Base-by-base conservation (phyloP, 1,140 invertebrate genomes). In the Magallana gigas region DNA sequence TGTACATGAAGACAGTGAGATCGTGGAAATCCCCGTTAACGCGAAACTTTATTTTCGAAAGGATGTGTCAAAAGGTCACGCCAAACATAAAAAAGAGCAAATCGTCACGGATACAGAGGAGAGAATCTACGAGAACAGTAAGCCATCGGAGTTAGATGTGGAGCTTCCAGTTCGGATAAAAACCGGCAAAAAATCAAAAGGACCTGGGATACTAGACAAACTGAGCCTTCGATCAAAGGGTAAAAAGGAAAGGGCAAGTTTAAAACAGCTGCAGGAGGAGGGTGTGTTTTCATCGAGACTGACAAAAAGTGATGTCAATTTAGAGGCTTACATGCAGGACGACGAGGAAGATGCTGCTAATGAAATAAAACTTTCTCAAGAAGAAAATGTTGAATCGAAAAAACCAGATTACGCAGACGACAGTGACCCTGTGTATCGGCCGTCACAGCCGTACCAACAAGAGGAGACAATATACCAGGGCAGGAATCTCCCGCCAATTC, bases 211-310 rank as follows among this genome's bases (percentile, higher is more conserved):
- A 36, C 87, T 94, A 60, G 93, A 94, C 84, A 93, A 93, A 85
- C 84, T 94, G 5, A 93, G 92, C 84, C 91, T 93, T 1, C 81
- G 92, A 68, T 90, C 91, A 18, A 93, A 90, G 80, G 90, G 88
- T 11, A 93, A 90, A 76, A 92, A 92, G 62, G 93, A 93, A 83
- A 76, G 93, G 23, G 93, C 93, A 3, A 93, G 90, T 87, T 80
- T 94, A 83, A 94, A 93, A 87, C 92, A 91, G 57, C 85, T 94
- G 16, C 90, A 91, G 81, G 88, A 90, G 7, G 92, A 92, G 59
- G 92, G 93, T 16, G 92, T 94, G 23, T 94, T 94, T 85, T 93
- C 93, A 0, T 93, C 91, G 16, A 85, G 92, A 56, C 85, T 94
- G 11, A 90, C 88, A 82, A 91, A 91, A 87, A 87, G 87, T 81